Percentiles rank a stretch among this genome's conserved stretches.
These are phyloP conservation scores for Meiosimyza platycephala DNA, from an alignment of 2,888 invertebrate genomes.

Conservation along the genomic window DNA sequence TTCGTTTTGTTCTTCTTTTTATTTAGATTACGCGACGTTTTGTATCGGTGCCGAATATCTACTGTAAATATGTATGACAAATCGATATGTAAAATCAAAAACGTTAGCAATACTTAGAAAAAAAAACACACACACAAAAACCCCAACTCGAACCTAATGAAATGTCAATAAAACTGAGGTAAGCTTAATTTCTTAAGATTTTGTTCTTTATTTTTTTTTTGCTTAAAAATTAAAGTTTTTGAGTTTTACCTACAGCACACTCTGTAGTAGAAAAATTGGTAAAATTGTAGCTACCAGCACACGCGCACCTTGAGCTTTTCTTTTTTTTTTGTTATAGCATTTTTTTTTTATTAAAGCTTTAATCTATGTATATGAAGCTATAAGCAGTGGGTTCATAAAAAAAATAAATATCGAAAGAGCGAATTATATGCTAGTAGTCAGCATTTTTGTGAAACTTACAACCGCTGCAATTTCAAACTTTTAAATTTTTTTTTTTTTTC, in stretches of 20 bases:
- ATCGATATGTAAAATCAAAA: conserved; percentile 40
- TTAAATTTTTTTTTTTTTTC: background rate
- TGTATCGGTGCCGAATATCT: conserved; percentile 68
- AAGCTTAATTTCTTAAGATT: conserved; percentile 39
- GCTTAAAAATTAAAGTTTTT: background rate
- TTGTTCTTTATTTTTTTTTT: background rate
- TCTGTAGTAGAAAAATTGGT: background rate
- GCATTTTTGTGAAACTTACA: background rate
- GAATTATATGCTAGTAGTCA: background rate
- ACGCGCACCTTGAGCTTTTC: conserved; percentile 55
- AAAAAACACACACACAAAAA: conserved; percentile 46
- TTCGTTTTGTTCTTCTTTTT: conserved; percentile 64
- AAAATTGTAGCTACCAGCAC: conserved; percentile 51
- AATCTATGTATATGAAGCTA: too few relatives aligned
- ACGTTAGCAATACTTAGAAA: conserved; percentile 42
- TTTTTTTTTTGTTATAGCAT: background rate
- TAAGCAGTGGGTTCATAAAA: background rate
- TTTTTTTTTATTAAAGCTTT: too few relatives aligned
- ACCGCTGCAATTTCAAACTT: background rate
- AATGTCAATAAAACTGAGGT: conserved; percentile 43
- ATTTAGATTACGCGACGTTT: conserved; percentile 68
- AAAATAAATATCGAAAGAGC: background rate
- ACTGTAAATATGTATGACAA: conserved; percentile 59
- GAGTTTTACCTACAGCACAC: too few relatives aligned
- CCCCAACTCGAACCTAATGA: conserved; percentile 43